phyloP scores from a whole-genome alignment of 1,140 invertebrate genomes.

The Drosophila trapezifrons region DNA sequence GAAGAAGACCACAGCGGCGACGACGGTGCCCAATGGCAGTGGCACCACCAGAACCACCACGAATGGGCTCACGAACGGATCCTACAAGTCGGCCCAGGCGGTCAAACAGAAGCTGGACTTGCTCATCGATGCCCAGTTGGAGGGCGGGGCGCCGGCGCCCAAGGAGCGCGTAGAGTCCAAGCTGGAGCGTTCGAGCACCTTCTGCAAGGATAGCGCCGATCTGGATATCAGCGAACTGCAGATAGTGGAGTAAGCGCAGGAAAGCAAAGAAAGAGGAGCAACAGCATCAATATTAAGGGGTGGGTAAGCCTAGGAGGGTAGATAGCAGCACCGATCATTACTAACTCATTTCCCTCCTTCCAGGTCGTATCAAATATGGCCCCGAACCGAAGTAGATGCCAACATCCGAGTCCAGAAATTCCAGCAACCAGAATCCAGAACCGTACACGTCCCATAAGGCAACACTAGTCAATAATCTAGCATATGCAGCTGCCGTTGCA shows the following conservation, averaged over 20 bases:
- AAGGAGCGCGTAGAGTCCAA: slow-evolving; percentile 73
- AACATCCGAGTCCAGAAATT: slow-evolving; percentile 22
- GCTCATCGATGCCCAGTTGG: slow-evolving; percentile 68
- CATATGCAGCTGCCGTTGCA: slow-evolving; percentile 66
- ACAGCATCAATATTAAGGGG: slow-evolving; percentile 10
- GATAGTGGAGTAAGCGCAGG: slow-evolving; percentile 72
- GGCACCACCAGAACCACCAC: slow-evolving; percentile 22
- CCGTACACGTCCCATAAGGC: slow-evolving; percentile 76
- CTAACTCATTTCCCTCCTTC: background rate
- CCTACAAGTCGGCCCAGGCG: slow-evolving; percentile 64
- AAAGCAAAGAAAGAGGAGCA: background rate
- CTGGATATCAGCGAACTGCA: slow-evolving; percentile 75
- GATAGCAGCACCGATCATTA: background rate
- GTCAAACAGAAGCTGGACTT: slow-evolving; percentile 79
- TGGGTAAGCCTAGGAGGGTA: background rate
- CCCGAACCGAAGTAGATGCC: slow-evolving; percentile 28
- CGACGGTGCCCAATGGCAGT: slow-evolving; percentile 25
- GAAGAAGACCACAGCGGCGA: slow-evolving; percentile 75
- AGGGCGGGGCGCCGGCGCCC: slow-evolving; percentile 15
- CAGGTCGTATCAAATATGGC: slow-evolving; percentile 70
- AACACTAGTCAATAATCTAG: slow-evolving; percentile 82
- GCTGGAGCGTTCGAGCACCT: slow-evolving; percentile 83
- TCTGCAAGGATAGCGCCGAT: slow-evolving; percentile 82
- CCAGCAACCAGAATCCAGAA: slow-evolving; percentile 29
- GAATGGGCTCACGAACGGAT: slow-evolving; percentile 53